Conservation (phyloP, 2,888 invertebrate genomes). For the Chelonus formosanus region DNA sequence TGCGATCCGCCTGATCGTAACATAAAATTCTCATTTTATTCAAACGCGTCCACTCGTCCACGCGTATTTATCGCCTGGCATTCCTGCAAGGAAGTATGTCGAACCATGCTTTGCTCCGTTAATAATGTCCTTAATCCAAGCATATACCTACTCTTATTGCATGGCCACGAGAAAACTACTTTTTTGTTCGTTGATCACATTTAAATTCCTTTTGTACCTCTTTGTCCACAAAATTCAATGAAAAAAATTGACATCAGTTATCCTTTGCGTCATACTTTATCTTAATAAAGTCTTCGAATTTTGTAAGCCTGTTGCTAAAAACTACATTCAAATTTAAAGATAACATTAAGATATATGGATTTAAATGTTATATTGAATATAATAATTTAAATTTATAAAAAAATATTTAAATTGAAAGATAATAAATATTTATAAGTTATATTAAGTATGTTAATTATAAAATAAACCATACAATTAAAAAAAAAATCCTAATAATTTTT, state of each 20-base stretch:
- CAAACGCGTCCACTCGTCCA: conserved; percentile 52
- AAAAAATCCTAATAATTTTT: too few species aligned
- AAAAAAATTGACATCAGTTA: conserved; percentile 17
- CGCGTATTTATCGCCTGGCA: conserved; percentile 60
- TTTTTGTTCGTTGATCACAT: conserved; percentile 40
- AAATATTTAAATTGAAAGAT: too few species aligned
- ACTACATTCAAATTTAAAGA: too few species aligned
- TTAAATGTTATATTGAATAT: too few species aligned
- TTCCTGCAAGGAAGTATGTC: conserved; percentile 61
- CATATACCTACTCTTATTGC: conserved; percentile 42
- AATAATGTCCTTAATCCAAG: conserved; percentile 63
- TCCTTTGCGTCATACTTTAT: conserved; percentile 28
- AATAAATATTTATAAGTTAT: too few species aligned
- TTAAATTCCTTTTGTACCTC: not conserved
- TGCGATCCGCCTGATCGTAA: conserved; percentile 55
- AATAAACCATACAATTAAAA: too few species aligned
- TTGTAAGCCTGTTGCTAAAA: too few species aligned
- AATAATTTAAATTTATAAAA: too few species aligned
- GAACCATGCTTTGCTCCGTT: conserved; percentile 58
- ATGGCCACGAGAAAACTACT: conserved; percentile 25
- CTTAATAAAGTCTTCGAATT: conserved; percentile 25
- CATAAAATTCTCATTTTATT: conserved; percentile 64
- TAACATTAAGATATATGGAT: too few species aligned
- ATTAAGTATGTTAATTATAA: too few species aligned
- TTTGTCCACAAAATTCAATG: not conserved